Base-by-base conservation (phyloP, 2,797 vertebrate genomes). In the Orientallactaga sibirica region DNA sequence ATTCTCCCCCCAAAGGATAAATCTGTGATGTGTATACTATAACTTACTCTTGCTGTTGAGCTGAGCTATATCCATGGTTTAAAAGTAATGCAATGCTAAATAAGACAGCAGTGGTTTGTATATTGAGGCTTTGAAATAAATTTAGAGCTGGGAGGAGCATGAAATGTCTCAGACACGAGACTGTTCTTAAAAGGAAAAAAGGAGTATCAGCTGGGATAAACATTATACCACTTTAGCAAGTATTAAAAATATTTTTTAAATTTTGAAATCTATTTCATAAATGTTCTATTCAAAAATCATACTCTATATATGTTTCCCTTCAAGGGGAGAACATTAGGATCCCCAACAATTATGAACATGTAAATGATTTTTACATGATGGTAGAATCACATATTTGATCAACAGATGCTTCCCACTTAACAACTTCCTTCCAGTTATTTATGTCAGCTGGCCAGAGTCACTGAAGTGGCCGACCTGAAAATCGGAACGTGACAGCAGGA, bases 81-180 rank as follows among this genome's bases (percentile, higher is more conserved):
- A 98, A 97, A 97, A 96, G 94, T 95, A 97, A 94, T 97, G 97
- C 92, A 97, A 94, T 96, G 97, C 90, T 97, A 90, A 97, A 90
- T 85, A 93, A 91, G 93, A 96, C 95, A 85, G 91, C 15, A n/a
- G 0, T 83, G 87, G 48, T 96, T 94, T 92, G 79, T 89, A 90
- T 92, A 86, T 86, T 43, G 2, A 15, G 91, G 71, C 85, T 61
- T 89, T 14, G 22, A 96, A 94, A 91, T 94, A 77, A 91, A 76
- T 94, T 86, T 78, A 92, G 88, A 93, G 41, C 75, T 74, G 41
- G n/a, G 2, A 70, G 76, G 70, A 78, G 84, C 77, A 8, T 0
- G 55, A 78, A 89, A 71, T 43, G 67, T 27, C 41, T 66, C 52
- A 61, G 25, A 29, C 12, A 33, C 22, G 66, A 92, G 95, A 58